A percentile compares a stretch with the other conserved stretches of the same genome.
Conservation (phyloP, 2,888 invertebrate genomes). For the Amphipoea oculea region DNA sequence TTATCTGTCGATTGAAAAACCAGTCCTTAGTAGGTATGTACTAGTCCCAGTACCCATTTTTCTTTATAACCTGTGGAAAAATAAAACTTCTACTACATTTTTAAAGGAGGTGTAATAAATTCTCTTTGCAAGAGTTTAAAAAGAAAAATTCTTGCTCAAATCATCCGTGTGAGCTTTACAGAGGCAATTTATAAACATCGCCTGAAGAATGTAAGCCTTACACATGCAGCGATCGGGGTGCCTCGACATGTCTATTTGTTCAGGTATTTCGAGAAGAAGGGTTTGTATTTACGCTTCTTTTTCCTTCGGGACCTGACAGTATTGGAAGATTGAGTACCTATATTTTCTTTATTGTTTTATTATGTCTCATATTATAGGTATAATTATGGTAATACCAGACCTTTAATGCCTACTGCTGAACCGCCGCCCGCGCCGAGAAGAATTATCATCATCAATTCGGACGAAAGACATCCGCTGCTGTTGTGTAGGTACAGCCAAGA, state of each 20-base stretch:
- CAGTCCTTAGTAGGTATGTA: not conserved
- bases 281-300: slow-evolving; percentile 19
- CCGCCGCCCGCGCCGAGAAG: not conserved
- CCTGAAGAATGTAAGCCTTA: slow-evolving; percentile 45
- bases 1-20: too few relatives aligned
- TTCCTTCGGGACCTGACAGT: not conserved
- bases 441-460: not conserved
- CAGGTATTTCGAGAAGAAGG: slow-evolving; percentile 18
- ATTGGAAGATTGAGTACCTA: not conserved
- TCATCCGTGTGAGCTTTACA: slow-evolving; percentile 30
- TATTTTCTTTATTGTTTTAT: not conserved
- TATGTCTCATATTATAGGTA: not conserved
- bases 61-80: not conserved
- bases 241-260: slow-evolving; percentile 44
- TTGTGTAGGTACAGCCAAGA: too few relatives aligned
- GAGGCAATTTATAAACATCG: slow-evolving; percentile 54
- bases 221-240: slow-evolving; percentile 23
- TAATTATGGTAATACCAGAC: not conserved
- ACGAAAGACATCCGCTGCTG: too few relatives aligned
- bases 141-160: slow-evolving; percentile 46
- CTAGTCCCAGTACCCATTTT: not conserved
- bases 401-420: not conserved
- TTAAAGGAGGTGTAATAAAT: not conserved
- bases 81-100: not conserved
- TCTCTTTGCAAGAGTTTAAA: slow-evolving; percentile 8